Conservation (phyloP, 1,140 invertebrate species). For the Cherax destructor region DNA sequence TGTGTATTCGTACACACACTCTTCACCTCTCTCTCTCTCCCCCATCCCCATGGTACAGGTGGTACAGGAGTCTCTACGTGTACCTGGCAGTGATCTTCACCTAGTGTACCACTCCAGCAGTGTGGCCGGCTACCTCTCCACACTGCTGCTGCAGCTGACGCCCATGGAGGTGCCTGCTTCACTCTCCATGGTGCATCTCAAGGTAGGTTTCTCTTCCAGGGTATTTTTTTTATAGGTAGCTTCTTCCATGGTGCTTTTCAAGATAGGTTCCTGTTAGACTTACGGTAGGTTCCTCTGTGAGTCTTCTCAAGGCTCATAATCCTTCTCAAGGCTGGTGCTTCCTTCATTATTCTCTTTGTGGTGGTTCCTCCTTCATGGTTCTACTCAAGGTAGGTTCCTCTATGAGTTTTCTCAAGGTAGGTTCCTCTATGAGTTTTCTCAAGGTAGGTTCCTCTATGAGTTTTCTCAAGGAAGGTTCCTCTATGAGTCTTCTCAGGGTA, state of each 20-base stretch:
- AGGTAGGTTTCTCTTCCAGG: constrained; percentile 68
- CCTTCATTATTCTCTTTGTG: too few species aligned
- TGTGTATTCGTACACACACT: neutral
- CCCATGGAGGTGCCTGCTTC: constrained; percentile 85
- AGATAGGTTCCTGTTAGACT: constrained; percentile 68
- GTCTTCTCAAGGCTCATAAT: too few species aligned
- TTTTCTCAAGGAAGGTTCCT: too few species aligned
- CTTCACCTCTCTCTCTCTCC: neutral
- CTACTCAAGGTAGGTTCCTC: too few species aligned
- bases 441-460: too few species aligned
- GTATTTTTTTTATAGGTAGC: neutral
- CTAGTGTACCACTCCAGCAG: constrained; percentile 95
- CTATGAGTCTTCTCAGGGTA: too few species aligned
- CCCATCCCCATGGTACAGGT: constrained; percentile 13
- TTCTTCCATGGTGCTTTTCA: constrained; percentile 84
- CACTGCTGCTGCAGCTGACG: constrained; percentile 93
- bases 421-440: too few species aligned
- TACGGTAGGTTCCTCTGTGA: too few species aligned
- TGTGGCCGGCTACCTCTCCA: constrained; percentile 93
- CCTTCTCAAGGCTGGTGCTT: too few species aligned
- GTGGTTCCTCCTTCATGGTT: too few species aligned
- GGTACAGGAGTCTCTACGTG: constrained; percentile 90
- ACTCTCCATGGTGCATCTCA: constrained; percentile 87
- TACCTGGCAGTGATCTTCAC: constrained; percentile 92
- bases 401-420: too few species aligned